Conservation (phyloP, 2,113 vertebrate genomes). For the Dissostichus mawsoni region DNA sequence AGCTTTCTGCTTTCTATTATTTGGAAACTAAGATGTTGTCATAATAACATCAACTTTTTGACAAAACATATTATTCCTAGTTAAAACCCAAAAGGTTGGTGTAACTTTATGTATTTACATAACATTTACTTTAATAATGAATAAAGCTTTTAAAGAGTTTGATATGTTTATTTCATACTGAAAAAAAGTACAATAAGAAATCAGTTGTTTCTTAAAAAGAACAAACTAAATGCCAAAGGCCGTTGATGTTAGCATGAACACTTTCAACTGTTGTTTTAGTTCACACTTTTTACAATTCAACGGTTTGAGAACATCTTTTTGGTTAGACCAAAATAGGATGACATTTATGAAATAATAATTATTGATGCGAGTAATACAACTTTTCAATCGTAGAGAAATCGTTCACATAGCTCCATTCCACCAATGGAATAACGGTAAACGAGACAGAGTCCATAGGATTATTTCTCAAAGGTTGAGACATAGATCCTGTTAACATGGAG, state of each 20-base stretch:
- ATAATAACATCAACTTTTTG: too few species aligned
- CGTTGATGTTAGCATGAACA: neutral
- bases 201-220: neutral
- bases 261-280: neutral
- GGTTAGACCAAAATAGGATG: neutral
- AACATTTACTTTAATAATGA: neutral
- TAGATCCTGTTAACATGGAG: neutral
- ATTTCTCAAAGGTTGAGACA: neutral
- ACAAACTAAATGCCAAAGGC: neutral
- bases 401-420: neutral
- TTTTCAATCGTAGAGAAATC: neutral
- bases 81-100: neutral
- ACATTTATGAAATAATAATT: neutral
- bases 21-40: neutral
- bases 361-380: neutral
- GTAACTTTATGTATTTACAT: neutral
- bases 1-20: neutral
- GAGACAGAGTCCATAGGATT: neutral
- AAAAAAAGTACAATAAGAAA: neutral
- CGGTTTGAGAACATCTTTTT: neutral
- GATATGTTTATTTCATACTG: conserved; percentile 30
- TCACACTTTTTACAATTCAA: neutral
- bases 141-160: neutral
- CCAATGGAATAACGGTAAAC: neutral
- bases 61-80: neutral